Base-by-base conservation (phyloP, 2,888 invertebrate species). In the Busseola fusca region DNA sequence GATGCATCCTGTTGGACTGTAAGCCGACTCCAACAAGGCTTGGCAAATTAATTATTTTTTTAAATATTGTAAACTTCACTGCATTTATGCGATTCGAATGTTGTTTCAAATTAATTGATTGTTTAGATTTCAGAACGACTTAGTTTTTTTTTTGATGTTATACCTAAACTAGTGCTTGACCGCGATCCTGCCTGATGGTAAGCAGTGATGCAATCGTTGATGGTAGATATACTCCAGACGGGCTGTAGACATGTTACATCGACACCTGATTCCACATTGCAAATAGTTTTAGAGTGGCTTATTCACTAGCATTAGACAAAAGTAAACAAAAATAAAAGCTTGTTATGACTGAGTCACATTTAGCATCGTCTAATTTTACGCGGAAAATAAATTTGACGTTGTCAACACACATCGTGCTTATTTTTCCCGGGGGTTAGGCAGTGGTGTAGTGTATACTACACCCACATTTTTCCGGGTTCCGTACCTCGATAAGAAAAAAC, bases 81-180 rank as follows among this genome's bases (percentile, higher is more conserved):
- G 27, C 50, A 67, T 50, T 21, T 59, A 54, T 21, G 34, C 16
- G 25, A 16, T n/a, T 16, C 18, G 0, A 62, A 1, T 52, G 30
- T 30, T 62, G 21, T 78, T 62, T 65, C 45, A 45, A 45, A 45
- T 21, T 7, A 48, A 42, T 48, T 40, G 9, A 59, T n/a, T 40
- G 14, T 57, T 56, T 10, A 42, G 37, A 64, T 34, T 34, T 52
- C 14, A 42, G 37, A 64, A 52, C 40, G 45, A 71, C 45, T 34
- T 50, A 37, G 34, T 34, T n/a, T n/a, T n/a, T n/a, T n/a, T n/a
- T n/a, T n/a, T n/a, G n/a, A n/a, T n/a, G n/a, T n/a, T n/a, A n/a
- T n/a, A n/a, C n/a, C n/a, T n/a, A n/a, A n/a, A n/a, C n/a, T n/a
- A n/a, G n/a, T n/a, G n/a, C n/a, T n/a, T n/a, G n/a, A n/a, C n/a